Conservation (phyloP, 1,140 invertebrate species). For the Portunus trituberculatus region DNA sequence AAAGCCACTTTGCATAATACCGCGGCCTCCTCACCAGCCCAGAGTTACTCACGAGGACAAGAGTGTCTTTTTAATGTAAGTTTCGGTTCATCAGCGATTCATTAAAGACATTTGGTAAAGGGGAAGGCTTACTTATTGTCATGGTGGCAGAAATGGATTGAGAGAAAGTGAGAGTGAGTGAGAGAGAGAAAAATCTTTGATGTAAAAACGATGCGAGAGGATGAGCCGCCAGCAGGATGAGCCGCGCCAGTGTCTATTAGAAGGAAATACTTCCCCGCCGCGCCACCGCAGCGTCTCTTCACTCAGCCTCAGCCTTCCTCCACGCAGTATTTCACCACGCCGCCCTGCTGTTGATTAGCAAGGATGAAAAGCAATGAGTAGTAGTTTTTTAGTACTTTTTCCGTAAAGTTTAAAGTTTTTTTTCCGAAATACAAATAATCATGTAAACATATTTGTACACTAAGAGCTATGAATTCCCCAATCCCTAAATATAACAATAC, state of each 20-base stretch:
- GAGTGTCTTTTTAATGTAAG: constrained; percentile 25
- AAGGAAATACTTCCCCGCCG: neutral
- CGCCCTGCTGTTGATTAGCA: too few relatives aligned
- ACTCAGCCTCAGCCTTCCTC: too few relatives aligned
- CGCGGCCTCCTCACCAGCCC: neutral
- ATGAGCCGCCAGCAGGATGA: too few relatives aligned
- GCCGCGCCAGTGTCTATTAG: neutral
- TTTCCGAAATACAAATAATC: too few relatives aligned
- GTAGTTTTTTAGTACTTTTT: too few relatives aligned
- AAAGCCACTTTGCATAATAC: constrained; percentile 61
- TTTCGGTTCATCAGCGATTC: constrained; percentile 46
- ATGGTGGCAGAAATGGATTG: neutral
- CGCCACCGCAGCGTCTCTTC: too few relatives aligned
- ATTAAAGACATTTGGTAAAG: constrained; percentile 1
- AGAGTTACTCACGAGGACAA: neutral
- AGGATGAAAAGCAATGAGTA: too few relatives aligned
- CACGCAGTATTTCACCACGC: too few relatives aligned
- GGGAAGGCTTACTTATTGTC: neutral
- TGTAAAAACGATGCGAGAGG: neutral
- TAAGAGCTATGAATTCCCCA: too few relatives aligned
- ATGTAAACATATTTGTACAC: too few relatives aligned
- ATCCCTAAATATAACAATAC: too few relatives aligned
- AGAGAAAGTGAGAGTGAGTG: neutral
- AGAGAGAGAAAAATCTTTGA: neutral
- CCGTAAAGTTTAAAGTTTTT: too few relatives aligned